Evolutionary conservation across 2,113 vertebrate species (phyloP).

Genomic region (Progne subis): DNA sequence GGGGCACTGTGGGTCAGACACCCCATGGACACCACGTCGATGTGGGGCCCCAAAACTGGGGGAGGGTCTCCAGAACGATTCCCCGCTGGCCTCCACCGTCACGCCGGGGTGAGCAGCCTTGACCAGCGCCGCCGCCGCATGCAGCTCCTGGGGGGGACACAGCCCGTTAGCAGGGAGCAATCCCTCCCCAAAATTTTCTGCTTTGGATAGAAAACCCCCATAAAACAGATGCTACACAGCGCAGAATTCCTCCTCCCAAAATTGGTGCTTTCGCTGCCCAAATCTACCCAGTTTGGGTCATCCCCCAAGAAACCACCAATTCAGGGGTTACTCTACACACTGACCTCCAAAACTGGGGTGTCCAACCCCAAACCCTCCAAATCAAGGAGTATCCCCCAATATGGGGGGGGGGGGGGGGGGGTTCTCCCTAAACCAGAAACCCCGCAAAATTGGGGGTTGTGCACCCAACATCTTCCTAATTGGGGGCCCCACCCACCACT

Average conservation of each 20-base stretch:
- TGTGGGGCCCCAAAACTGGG: neutral
- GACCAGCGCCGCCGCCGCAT: neutral
- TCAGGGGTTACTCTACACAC: neutral
- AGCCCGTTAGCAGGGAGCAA: neutral
- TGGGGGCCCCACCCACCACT: neutral
- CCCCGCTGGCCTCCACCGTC: neutral
- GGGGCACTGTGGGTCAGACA: neutral
- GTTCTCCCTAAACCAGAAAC: neutral
- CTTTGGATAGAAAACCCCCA: neutral
- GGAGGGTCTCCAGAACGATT: neutral
- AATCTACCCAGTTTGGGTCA: neutral
- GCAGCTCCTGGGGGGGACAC: neutral
- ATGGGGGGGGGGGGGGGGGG: too few relatives aligned
- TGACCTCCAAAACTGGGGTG: too few relatives aligned
- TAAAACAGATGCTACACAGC: neutral
- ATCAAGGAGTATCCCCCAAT: too few relatives aligned
- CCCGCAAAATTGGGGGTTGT: neutral
- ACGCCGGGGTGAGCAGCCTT: neutral
- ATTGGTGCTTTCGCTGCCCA: neutral
- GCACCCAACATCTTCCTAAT: neutral
- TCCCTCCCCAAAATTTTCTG: neutral
- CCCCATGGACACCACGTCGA: neutral
- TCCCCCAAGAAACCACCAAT: neutral
- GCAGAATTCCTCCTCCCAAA: neutral
- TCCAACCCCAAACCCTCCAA: neutral